These are phyloP conservation scores for Oryzias melastigma DNA, from an alignment of 2,113 vertebrate genomes.

Conservation along the genomic window DNA sequence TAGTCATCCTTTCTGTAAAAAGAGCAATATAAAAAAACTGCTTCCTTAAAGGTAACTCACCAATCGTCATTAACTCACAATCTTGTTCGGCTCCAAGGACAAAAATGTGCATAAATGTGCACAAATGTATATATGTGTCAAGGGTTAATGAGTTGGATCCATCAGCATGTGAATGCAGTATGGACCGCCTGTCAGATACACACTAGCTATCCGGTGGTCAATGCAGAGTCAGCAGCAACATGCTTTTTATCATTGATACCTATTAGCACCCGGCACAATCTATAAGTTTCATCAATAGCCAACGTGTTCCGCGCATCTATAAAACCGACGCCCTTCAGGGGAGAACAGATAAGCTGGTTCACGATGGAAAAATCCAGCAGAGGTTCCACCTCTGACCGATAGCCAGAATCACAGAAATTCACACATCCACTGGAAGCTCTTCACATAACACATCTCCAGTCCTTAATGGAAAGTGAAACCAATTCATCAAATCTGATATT, in stretches of 20 bases:
- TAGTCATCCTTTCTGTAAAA: too few relatives aligned
- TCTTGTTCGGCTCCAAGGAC: slow-evolving; percentile 19
- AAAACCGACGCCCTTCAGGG: slow-evolving; percentile 35
- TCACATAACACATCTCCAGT: too few relatives aligned
- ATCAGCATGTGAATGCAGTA: slow-evolving; percentile 8
- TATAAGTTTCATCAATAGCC: slow-evolving; percentile 52
- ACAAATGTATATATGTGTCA: slow-evolving; percentile 20
- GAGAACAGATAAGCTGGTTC: slow-evolving; percentile 17
- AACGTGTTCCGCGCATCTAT: slow-evolving; percentile 46
- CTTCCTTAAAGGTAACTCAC: slow-evolving; percentile 1
- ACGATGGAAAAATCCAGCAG: slow-evolving; percentile 1
- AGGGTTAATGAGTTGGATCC: slow-evolving; percentile 19
- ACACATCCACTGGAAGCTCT: background rate
- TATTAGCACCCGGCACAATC: slow-evolving; percentile 56
- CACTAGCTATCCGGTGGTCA: slow-evolving; percentile 10
- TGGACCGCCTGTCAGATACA: slow-evolving; percentile 24
- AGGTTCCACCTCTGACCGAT: background rate
- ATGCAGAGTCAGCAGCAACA: slow-evolving; percentile 34
- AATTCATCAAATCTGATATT: slow-evolving; percentile 12
- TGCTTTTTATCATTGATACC: slow-evolving; percentile 53
- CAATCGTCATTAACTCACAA: slow-evolving; percentile 17
- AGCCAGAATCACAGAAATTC: slow-evolving; percentile 8
- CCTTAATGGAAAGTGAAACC: background rate
- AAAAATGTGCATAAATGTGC: slow-evolving; percentile 1
- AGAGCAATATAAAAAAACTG: too few relatives aligned